Base-by-base conservation (phyloP, 2,888 invertebrate genomes). In the Megalurothrips usitatus region DNA sequence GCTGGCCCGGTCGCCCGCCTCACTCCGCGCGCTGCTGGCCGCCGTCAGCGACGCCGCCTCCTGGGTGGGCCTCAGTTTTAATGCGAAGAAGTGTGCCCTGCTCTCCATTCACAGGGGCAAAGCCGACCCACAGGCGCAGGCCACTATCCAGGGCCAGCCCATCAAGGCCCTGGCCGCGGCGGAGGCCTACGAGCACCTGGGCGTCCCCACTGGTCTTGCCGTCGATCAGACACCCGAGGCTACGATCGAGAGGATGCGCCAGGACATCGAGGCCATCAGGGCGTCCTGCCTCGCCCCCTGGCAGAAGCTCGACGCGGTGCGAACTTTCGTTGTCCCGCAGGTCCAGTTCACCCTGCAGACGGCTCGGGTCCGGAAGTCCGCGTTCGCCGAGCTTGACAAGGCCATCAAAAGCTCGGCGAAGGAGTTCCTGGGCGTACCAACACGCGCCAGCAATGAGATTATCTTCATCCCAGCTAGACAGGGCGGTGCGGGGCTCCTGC, bases 121-220 rank as follows among this genome's bases (percentile, higher is more conserved):
- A 14, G 49, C 49, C 49, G 10, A 49, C 49, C 49, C 49, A 11
- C 10, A 49, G 10, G 14, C 49, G 9, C 49, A 11, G 10, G 14
- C 49, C 49, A 49, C 49, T 9, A 49, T 63, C 58, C 58, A 63
- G 58, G 52, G 47, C 8, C 58, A 63, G 58, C 49, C 17, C 3
- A 78, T 83, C 34, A 48, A 48, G 48, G 82, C 81, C 1, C 82
- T 83, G 0, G 48, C n/a, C 1, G 81, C 79, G 47, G 82, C 81
- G 0, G 83, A 84, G 78, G 80, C 84, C 0, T 85, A 85, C 82
- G 81, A 84, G n/a, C 85, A 86, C 82, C 85, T 87, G 12, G 86
- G 86, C 6, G 84, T 86, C 14, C 85, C 86, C 1, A 85, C 85
- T 0, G 86, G 85, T 0, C 84, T 84, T 82, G 82, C 82, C 11